phyloP scores from a whole-genome alignment of 2,797 vertebrate genomes.

The Urophycis tenuis region DNA sequence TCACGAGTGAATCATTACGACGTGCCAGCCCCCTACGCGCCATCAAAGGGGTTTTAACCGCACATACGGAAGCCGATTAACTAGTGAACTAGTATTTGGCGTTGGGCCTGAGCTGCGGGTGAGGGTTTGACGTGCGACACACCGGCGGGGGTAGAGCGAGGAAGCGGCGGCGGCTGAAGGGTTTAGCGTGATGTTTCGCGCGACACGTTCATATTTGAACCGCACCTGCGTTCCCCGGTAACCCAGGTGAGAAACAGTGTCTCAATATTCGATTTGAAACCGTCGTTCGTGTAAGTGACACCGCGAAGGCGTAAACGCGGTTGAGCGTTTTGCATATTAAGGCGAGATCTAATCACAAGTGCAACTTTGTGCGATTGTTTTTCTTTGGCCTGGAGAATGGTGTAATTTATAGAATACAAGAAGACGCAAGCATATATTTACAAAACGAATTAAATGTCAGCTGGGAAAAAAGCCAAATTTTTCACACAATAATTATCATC shows the following conservation, averaged over 20 bases:
- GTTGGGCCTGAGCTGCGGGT: background rate
- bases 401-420: background rate
- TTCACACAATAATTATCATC: slow-evolving; percentile 12
- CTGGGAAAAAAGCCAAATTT: background rate
- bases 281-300: background rate
- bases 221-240: background rate
- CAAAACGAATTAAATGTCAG: background rate
- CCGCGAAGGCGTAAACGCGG: background rate
- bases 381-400: background rate
- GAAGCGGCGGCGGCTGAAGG: background rate
- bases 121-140: background rate
- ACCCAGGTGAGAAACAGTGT: background rate
- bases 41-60: slow-evolving; percentile 25
- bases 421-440: background rate
- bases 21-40: slow-evolving; percentile 26
- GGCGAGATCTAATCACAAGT: background rate
- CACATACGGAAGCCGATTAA: background rate
- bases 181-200: background rate
- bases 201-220: background rate
- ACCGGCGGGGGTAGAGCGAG: background rate
- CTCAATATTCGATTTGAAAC: background rate
- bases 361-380: background rate
- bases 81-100: background rate
- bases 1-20: slow-evolving; percentile 42
- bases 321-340: background rate